These are phyloP conservation scores for Dascillus cervinus DNA, from an alignment of 2,888 invertebrate species.

Conservation along the genomic window DNA sequence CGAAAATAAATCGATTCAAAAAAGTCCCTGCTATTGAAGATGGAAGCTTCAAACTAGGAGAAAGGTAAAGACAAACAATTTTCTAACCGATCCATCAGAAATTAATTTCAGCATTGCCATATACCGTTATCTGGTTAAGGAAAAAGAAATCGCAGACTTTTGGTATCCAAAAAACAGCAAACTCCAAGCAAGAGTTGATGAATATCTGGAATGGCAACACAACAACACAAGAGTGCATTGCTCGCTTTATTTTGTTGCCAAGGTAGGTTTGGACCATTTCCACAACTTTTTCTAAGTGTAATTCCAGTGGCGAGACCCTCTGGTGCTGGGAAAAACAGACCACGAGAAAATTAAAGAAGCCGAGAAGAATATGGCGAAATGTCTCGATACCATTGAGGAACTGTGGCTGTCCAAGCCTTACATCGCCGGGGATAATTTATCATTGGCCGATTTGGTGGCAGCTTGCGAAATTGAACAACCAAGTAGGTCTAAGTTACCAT, in stretches of 20 bases:
- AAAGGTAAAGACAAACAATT: too few species aligned
- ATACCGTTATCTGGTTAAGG: slow-evolving; percentile 55
- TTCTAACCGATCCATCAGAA: too few species aligned
- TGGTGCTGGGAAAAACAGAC: slow-evolving; percentile 43
- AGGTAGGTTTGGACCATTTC: slow-evolving; percentile 47
- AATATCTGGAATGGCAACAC: slow-evolving; percentile 74
- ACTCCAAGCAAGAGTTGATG: slow-evolving; percentile 58
- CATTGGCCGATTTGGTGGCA: slow-evolving; percentile 67
- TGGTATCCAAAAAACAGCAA: slow-evolving; percentile 60
- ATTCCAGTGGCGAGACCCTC: slow-evolving; percentile 44
- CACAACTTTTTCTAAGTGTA: too few species aligned
- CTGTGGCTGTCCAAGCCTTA: slow-evolving; percentile 47
- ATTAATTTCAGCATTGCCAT: slow-evolving; percentile 60
- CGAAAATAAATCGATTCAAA: too few species aligned
- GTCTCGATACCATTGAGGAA: slow-evolving; percentile 50
- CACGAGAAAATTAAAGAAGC: slow-evolving; percentile 38
- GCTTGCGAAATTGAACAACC: slow-evolving; percentile 74
- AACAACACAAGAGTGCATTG: slow-evolving; percentile 53
- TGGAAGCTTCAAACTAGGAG: slow-evolving; percentile 47
- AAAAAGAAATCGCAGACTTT: slow-evolving; percentile 48
- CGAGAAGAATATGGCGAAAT: slow-evolving; percentile 46
- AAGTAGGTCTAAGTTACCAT: slow-evolving; percentile 54
- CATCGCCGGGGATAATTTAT: slow-evolving; percentile 54
- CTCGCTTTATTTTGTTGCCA: slow-evolving; percentile 50
- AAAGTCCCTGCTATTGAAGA: slow-evolving; percentile 52